Evolutionary conservation across 2,888 invertebrate species (phyloP), one percentile per base, ranked within the genome.

Genomic region (Diloba caeruleocephala): DNA sequence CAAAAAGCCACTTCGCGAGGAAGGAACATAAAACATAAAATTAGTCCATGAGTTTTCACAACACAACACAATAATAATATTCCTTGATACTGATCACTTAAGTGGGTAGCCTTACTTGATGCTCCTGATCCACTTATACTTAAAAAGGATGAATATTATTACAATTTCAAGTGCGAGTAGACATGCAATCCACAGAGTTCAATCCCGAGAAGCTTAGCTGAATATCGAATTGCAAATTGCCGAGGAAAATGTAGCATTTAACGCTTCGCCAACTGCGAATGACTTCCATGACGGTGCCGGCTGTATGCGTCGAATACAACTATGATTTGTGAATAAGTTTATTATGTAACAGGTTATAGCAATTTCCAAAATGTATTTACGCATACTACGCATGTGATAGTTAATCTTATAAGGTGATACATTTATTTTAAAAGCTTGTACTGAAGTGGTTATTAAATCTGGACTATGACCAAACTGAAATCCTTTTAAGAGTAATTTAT

Each of bases 181-280:
- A 81, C 83, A 83, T 81, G 83, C 84, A 85, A 87, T 83, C 82
- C 81, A 64, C 83, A 79, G 78, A 81, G 85, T 87, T 87, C 88
- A 87, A 89, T 90, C 85, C 84, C 72, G 82, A 69, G 74, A 79
- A 88, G 88, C 89, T 89, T 87, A 89, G 88, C 83, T 84, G 83
- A 84, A 88, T 90, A 92, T 91, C 89, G 87, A 90, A 90, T 90
- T 90, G 89, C 90, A 90, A 90, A 92, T 90, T 86, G 87, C 84
- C 79, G 79, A 82, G 85, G 90, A 90, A 91, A 90, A 88, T 89
- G 89, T 89, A 86, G 87, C 87, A 85, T 92, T 90, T 90, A 92
- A 89, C 89, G 90, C 87, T 84, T 87, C 85, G 81, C 86, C 88
- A 85, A 90, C 88, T 89, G 87, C 80, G 84, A 84, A 86, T 82